Conservation (phyloP, 2,113 vertebrate species). For the Sminthopsis crassicaudata region DNA sequence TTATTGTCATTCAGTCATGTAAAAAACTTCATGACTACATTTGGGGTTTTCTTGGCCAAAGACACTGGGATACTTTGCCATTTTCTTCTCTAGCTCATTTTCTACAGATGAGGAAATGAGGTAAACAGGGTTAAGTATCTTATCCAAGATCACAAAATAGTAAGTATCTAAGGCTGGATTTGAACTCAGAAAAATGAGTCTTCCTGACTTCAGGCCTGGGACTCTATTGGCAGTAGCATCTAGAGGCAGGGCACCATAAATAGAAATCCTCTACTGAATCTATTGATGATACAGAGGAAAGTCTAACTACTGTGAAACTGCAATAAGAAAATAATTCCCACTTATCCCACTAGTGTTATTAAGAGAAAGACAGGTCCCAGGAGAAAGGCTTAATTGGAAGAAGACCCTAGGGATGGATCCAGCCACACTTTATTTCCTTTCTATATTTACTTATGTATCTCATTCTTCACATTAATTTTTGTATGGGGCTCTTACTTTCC, state of each 20-base stretch:
- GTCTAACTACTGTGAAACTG: neutral
- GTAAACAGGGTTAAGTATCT: neutral
- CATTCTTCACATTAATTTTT: neutral
- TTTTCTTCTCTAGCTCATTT: neutral
- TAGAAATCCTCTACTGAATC: neutral
- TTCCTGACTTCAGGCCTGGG: neutral
- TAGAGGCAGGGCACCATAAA: neutral
- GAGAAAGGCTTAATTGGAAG: neutral
- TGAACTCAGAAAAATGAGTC: neutral
- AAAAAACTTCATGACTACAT: neutral
- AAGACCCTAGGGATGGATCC: neutral
- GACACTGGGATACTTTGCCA: neutral
- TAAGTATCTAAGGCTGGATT: neutral
- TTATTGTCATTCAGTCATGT: neutral
- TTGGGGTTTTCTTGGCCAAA: neutral
- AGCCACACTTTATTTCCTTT: neutral
- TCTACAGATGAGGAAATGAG: neutral
- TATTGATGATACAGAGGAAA: neutral
- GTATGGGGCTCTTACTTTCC: neutral
- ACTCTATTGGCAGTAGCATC: neutral
- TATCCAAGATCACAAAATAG: neutral
- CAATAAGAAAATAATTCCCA: neutral
- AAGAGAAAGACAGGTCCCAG: neutral
- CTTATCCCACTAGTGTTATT: neutral
- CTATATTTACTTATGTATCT: neutral